These are phyloP conservation scores for Sinodicranocentrus sp. DNA, from an alignment of 2,888 invertebrate species.

Conservation along the genomic window DNA sequence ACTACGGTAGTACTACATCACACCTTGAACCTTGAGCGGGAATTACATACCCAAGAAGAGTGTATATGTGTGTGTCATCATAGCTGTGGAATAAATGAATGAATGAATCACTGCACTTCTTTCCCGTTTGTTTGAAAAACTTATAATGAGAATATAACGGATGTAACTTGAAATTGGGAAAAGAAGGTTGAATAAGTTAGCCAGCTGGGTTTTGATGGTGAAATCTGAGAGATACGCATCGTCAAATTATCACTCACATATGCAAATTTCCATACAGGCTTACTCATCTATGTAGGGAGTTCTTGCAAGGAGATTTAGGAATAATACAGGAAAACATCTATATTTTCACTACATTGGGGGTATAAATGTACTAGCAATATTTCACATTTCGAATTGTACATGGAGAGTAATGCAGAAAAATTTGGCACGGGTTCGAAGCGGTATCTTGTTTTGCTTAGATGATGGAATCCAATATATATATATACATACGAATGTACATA, in stretches of 20 bases:
- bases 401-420: conserved; percentile 33
- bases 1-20: background rate
- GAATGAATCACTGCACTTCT: conserved; percentile 59
- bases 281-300: no score
- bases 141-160: background rate
- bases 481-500: background rate
- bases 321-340: no score
- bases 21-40: conserved; percentile 44
- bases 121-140: background rate
- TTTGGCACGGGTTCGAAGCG: conserved; percentile 30
- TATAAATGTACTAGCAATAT: no score
- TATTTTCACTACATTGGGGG: no score
- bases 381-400: no score
- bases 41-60: background rate
- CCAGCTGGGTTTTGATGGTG: conserved; percentile 34
- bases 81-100: conserved; percentile 22
- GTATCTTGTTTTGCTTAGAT: conserved; percentile 25
- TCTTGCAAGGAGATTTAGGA: no score
- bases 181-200: conserved; percentile 18
- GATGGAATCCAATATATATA: background rate
- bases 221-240: conserved; percentile 28
- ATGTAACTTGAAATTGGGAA: background rate
- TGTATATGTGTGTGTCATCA: conserved; percentile 15
- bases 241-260: no score
- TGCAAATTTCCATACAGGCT: no score